Evolutionary conservation across 2,113 vertebrate species (phyloP).

Genomic region (Poeciliopsis occidentalis): DNA sequence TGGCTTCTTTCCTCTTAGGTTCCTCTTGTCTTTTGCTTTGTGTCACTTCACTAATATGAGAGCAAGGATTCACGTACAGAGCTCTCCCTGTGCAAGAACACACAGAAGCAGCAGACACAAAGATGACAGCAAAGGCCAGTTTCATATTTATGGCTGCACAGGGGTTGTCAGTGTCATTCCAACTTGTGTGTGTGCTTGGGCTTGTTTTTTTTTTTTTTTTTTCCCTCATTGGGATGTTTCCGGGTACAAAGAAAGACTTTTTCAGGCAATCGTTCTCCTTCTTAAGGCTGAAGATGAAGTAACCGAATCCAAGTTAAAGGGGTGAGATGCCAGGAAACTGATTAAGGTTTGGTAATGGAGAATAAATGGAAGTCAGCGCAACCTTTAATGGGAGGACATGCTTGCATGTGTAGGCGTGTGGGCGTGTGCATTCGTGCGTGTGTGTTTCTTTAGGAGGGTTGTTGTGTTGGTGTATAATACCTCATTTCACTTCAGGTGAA

Average conservation of each 20-base stretch:
- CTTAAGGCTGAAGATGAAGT: too few species aligned
- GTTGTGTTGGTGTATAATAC: constrained; percentile 43
- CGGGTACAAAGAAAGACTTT: too few species aligned
- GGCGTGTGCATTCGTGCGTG: constrained; percentile 9
- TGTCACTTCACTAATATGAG: constrained; percentile 44
- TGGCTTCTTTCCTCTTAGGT: neutral
- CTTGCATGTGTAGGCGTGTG: constrained; percentile 11
- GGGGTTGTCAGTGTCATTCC: constrained; percentile 37
- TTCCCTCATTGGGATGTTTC: neutral
- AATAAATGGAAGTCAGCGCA: neutral
- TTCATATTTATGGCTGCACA: constrained; percentile 47
- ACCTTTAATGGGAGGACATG: neutral
- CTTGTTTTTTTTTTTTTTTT: constrained; percentile 6
- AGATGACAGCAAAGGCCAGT: constrained; percentile 31
- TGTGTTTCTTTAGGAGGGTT: constrained; percentile 18
- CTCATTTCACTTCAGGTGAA: constrained; percentile 57
- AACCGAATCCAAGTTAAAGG: too few species aligned
- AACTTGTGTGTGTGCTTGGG: constrained; percentile 21
- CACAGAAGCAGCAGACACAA: constrained; percentile 26
- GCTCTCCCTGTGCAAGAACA: constrained; percentile 5
- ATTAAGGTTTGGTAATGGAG: neutral
- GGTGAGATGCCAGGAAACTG: neutral
- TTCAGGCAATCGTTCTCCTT: too few species aligned
- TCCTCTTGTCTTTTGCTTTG: constrained; percentile 36
- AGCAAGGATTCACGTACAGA: constrained; percentile 49